Percentiles rank a stretch among this genome's conserved stretches.
These are phyloP conservation scores for Zaprionus obscuricornis DNA, from an alignment of 2,888 invertebrate genomes.

Conservation along the genomic window DNA sequence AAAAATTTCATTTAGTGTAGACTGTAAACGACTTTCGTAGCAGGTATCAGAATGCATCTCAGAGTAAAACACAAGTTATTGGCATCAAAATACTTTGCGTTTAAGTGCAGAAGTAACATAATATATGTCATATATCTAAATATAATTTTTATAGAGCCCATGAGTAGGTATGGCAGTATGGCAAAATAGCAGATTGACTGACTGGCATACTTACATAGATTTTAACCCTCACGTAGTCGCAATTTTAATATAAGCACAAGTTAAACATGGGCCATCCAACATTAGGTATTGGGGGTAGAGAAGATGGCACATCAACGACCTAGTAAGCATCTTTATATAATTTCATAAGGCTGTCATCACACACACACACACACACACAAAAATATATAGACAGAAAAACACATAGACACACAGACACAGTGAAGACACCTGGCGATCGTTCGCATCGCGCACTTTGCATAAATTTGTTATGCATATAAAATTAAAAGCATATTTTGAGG, in stretches of 20 bases:
- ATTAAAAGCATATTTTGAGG: conserved; percentile 78
- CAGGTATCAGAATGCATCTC: too few relatives aligned
- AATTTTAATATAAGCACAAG: conserved; percentile 67
- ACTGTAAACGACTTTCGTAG: too few relatives aligned
- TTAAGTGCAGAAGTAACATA: too few relatives aligned
- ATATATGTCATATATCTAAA: conserved; percentile 72
- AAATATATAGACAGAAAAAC: conserved; percentile 13
- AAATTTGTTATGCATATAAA: conserved; percentile 79
- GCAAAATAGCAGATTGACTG: conserved; percentile 19
- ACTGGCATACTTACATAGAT: conserved; percentile 47
- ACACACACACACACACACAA: conserved; percentile 16
- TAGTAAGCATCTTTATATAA: conserved; percentile 73
- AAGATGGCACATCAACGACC: conserved; percentile 66
- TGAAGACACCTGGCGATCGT: conserved; percentile 60
- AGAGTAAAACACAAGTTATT: too few relatives aligned
- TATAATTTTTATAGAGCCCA: conserved; percentile 54
- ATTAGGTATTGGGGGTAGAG: conserved; percentile 1
- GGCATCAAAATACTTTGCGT: too few relatives aligned
- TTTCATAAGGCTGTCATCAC: conserved; percentile 70
- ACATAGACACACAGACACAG: conserved; percentile 6
- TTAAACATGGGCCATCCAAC: conserved; percentile 41
- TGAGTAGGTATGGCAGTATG: conserved; percentile 13
- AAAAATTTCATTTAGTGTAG: too few relatives aligned
- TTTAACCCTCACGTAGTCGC: conserved; percentile 73
- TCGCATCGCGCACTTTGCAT: conserved; percentile 61